These are phyloP conservation scores for Criorhina ranunculi DNA, from an alignment of 2,888 invertebrate species.

Conservation along the genomic window DNA sequence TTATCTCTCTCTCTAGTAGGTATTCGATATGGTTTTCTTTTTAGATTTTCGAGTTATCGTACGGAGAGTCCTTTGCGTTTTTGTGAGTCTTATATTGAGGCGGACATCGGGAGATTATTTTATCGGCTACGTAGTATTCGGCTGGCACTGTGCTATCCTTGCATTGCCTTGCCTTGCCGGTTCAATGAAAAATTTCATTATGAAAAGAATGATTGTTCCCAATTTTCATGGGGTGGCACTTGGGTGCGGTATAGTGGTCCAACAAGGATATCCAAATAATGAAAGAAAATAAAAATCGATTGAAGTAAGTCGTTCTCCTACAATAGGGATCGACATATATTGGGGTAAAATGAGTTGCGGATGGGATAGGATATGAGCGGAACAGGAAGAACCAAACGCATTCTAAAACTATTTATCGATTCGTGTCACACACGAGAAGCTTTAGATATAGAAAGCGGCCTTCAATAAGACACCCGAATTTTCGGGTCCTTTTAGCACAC, in stretches of 20 bases:
- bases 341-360: slow-evolving; percentile 29
- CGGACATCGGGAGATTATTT: slow-evolving; percentile 50
- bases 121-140: slow-evolving; percentile 19
- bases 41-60: slow-evolving; percentile 51
- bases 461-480: slow-evolving; percentile 50
- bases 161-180: slow-evolving; percentile 29
- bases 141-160: slow-evolving; percentile 28
- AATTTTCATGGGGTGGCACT: slow-evolving; percentile 28
- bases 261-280: slow-evolving; percentile 35
- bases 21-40: slow-evolving; percentile 41
- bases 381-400: slow-evolving; percentile 25
- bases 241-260: background rate
- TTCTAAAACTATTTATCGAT: slow-evolving; percentile 70
- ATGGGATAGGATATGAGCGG: slow-evolving; percentile 13
- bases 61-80: slow-evolving; percentile 50
- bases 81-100: slow-evolving; percentile 28
- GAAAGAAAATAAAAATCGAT: slow-evolving; percentile 66
- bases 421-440: slow-evolving; percentile 51
- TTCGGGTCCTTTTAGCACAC: slow-evolving; percentile 25
- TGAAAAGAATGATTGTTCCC: slow-evolving; percentile 57
- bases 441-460: slow-evolving; percentile 15
- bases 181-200: slow-evolving; percentile 71
- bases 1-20: slow-evolving; percentile 31
- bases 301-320: slow-evolving; percentile 41
- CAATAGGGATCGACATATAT: slow-evolving; percentile 11